These are phyloP conservation scores for Pipistrellus pipistrellus DNA, from an alignment of 2,797 vertebrate species.

Conservation along the genomic window DNA sequence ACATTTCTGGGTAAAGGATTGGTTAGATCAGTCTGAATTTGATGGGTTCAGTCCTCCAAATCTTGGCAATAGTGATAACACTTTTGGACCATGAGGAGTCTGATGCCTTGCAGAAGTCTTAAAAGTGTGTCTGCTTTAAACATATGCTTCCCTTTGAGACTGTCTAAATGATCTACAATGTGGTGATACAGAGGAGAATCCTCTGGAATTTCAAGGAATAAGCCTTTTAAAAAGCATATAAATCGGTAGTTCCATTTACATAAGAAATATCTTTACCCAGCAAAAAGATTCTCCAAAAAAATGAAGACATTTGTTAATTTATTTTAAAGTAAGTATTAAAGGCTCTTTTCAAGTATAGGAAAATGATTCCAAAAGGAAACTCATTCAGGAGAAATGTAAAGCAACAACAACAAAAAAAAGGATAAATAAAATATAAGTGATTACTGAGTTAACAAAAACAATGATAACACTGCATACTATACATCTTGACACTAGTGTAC, in stretches of 20 bases:
- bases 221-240: not conserved
- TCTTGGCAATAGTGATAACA: not conserved
- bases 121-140: slow-evolving; percentile 16
- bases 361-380: slow-evolving; percentile 39
- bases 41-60: not conserved
- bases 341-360: not conserved
- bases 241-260: not conserved
- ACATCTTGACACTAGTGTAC: not conserved
- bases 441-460: not conserved
- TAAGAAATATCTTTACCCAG: not conserved
- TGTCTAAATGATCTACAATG: not conserved
- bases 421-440: slow-evolving; percentile 49
- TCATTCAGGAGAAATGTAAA: not conserved
- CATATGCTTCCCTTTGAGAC: not conserved
- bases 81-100: not conserved
- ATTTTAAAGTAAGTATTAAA: slow-evolving; percentile 15
- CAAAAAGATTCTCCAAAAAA: slow-evolving; percentile 38
- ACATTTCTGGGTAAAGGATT: not conserved
- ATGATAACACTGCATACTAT: not conserved
- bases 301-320: not conserved
- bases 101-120: not conserved
- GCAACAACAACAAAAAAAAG: too few relatives aligned
- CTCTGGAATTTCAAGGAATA: slow-evolving; percentile 15
- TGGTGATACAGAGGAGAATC: not conserved
- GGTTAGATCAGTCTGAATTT: not conserved